Base-by-base conservation (phyloP, 2,113 vertebrate species). In the Plotosus lineatus region DNA sequence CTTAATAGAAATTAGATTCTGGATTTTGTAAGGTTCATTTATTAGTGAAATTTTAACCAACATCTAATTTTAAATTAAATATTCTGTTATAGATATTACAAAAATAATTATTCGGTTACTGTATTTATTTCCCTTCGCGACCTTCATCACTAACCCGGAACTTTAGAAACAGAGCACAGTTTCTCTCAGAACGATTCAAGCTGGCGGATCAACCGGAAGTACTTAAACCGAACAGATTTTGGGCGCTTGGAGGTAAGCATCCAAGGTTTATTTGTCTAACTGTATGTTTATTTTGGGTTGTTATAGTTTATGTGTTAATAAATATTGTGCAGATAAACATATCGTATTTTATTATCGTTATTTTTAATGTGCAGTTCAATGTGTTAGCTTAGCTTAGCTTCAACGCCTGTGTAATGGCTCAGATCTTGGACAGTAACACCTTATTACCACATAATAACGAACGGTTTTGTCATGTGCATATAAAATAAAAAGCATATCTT, bases 151-250 rank as follows among this genome's bases (percentile, higher is more conserved):
- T 31, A 17, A 11, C 5, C 36, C 58, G 76, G 76, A 78, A 78
- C 76, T 36, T 36, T 31, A n/a, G 76, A 75, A 26, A 11, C 19
- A 28, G 58, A 14, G 33, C 44, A 38, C 55, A 38, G 66, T 77
- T 84, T 11, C 53, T 48, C 58, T 84, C 56, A 68, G 83, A 79
- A 82, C 46, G 36, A 38, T 46, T 12, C 17, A 68, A 8, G 40
- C 12, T 12, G 69, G 19, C 51, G 79, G 40, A 85, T 50, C 8
- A 23, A 46, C 44, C 69, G 69, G 74, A 81, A 73, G 61, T 55
- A 17, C 33, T 63, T 40, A 48, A 36, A 36, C 40, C 31, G 9
- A n/a, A n/a, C 21, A 23, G n/a, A 68, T 46, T 60, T 78, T 53
- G 21, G 11, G 36, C 60, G 33, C 23, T 7, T n/a, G 26, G 42